Base-by-base conservation (phyloP, 1,140 invertebrate genomes). In the Pachyrhynchus sulphureomaculatus region DNA sequence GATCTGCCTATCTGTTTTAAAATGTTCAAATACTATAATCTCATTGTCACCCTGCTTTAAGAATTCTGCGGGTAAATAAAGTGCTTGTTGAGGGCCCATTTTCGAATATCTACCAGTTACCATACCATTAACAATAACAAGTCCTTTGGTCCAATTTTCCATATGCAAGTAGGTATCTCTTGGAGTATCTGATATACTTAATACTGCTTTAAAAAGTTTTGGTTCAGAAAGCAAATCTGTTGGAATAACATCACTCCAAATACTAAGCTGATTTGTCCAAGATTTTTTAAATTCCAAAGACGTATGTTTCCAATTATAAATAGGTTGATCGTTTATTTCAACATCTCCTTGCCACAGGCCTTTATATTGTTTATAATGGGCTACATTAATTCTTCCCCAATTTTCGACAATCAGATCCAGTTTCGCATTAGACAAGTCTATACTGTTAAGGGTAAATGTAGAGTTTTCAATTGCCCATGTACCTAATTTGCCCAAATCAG, bases 61-160 rank as follows among this genome's bases (percentile, higher is more conserved):
- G 2, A 84, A 67, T 1, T 81, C 79, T 8, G 76, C 82, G 18
- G 84, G 84, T 24, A 86, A 60, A 73, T 83, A 87, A 2, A 86
- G 71, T 4, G 81, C 81, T 51, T 76, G 68, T 65, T 82, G 78
- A 1, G 86, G 86, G 0, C 86, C 86, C 26, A 78, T 69, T 54
- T 65, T 72, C 29, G 68, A 70, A 67, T 86, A 86, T 53, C 86
- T 72, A 8, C 85, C 86, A 23, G 87, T 62, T 62, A 86, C 84
- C 64, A 84, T 82, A 2, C 82, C 84, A 76, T 87, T 87, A 1
- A 88, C 62, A 60, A 86, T 80, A 6, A 84, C 83, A 39, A 84
- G 73, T 15, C 86, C 86, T 74, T 79, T 80, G 9, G 67, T 68
- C 80, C 80, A 82, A 0, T 65, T 64, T 6, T 66, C 62, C 71